A percentile compares a stretch with the other conserved stretches of the same genome.
phyloP scores from a whole-genome alignment of 2,113 vertebrate genomes.

The Ptilorrhoa leucosticta region DNA sequence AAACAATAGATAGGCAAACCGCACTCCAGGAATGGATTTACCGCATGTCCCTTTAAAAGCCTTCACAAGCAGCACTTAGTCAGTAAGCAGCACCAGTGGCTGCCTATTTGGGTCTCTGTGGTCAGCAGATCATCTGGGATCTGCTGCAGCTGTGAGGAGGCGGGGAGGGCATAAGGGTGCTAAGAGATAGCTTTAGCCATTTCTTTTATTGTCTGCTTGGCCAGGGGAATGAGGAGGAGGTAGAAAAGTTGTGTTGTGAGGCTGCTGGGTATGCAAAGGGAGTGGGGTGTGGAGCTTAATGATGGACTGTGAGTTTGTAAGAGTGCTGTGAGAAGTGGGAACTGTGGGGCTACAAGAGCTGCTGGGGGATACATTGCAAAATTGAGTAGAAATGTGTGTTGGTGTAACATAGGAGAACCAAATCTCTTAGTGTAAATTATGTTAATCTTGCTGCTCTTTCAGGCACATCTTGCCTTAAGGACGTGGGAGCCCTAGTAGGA shows the following conservation, averaged over 20 bases:
- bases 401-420: not conserved
- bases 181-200: not conserved
- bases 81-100: slow-evolving; percentile 35
- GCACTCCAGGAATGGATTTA: not conserved
- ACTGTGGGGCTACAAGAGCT: not conserved
- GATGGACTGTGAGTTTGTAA: not conserved
- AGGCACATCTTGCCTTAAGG: not conserved
- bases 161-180: not conserved
- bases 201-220: not conserved
- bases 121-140: slow-evolving; percentile 50
- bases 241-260: not conserved
- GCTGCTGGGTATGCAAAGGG: not conserved
- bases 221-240: not conserved
- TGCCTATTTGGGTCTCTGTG: slow-evolving; percentile 33
- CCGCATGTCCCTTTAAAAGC: slow-evolving; percentile 46
- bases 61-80: slow-evolving; percentile 8
- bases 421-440: not conserved
- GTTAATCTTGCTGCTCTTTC: not conserved
- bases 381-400: not conserved
- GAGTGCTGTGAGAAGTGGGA: not conserved
- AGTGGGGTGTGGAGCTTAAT: not conserved
- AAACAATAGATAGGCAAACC: not conserved
- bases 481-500: not conserved
- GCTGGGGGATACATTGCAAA: not conserved
- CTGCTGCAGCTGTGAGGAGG: slow-evolving; percentile 37